Percentiles rank a stretch among this genome's conserved stretches.
Evolutionary conservation across 2,113 vertebrate species (phyloP).

Genomic region (Microcebus murinus): DNA sequence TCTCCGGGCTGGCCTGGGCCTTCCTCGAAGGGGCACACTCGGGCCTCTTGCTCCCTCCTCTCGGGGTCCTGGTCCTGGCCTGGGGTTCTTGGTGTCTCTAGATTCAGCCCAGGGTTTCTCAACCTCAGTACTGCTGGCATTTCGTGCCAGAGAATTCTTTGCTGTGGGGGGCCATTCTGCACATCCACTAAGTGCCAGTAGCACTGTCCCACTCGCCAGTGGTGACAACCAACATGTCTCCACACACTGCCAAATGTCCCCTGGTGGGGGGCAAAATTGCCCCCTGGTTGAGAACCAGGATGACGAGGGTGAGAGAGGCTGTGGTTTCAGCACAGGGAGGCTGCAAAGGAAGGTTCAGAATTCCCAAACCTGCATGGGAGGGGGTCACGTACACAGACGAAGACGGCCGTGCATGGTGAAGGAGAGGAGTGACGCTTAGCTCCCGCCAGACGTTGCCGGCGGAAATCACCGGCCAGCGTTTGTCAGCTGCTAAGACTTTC

Average conservation of each 20-base stretch:
- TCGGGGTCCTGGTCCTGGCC: background rate
- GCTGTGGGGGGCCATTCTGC: background rate
- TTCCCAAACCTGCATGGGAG: background rate
- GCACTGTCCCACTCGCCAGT: background rate
- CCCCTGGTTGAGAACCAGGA: background rate
- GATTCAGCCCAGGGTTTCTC: background rate
- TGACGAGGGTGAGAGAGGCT: background rate
- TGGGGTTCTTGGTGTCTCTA: background rate
- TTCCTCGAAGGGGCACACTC: background rate
- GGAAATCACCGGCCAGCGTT: background rate
- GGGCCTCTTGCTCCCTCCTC: background rate
- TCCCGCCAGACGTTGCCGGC: rapidly evolving
- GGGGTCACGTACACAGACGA: background rate
- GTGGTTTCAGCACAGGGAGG: background rate
- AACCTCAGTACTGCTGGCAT: background rate
- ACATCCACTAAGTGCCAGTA: background rate
- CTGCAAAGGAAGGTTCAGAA: background rate
- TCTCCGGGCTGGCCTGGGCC: background rate
- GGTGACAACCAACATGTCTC: background rate
- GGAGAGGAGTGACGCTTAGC: rapidly evolving
- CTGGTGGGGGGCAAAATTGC: background rate
- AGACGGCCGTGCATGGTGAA: rapidly evolving
- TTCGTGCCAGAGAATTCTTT: background rate
- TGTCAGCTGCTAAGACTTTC: background rate
- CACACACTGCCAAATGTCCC: background rate